Evolutionary conservation across 2,888 invertebrate species (phyloP).

Genomic region (Xanthia icteritia): DNA sequence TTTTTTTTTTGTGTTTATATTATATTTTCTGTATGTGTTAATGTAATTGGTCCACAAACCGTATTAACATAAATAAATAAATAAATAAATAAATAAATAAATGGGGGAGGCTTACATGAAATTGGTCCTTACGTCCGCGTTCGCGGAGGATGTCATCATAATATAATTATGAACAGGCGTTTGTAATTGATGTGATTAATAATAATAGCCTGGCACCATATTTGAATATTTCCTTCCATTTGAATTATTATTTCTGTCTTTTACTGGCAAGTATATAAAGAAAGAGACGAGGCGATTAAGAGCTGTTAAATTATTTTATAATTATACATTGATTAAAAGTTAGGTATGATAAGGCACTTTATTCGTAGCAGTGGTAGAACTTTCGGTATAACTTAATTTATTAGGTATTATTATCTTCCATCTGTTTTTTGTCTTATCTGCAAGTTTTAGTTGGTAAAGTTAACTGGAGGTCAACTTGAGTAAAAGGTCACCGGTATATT

Average conservation of each 20-base stretch:
- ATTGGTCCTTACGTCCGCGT: conserved; percentile 17
- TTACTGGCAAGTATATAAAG: background rate
- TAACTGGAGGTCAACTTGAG: background rate
- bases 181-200: conserved; percentile 34
- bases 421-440: background rate
- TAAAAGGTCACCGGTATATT: background rate
- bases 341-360: too few relatives aligned
- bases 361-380: background rate
- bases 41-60: too few relatives aligned
- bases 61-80: too few relatives aligned
- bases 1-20: too few relatives aligned
- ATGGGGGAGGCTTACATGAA: background rate
- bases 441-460: conserved; percentile 1
- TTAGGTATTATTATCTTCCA: background rate
- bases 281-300: background rate
- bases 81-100: too few relatives aligned
- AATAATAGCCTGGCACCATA: conserved; percentile 14
- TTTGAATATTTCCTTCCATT: background rate
- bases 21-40: too few relatives aligned
- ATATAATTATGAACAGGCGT: conserved; percentile 20
- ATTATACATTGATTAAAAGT: background rate
- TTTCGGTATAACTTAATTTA: background rate
- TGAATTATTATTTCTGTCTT: background rate
- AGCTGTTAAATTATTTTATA: background rate
- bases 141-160: background rate